These are phyloP conservation scores for Tetranychus truncatus DNA, from an alignment of 2,888 invertebrate species.

Conservation along the genomic window DNA sequence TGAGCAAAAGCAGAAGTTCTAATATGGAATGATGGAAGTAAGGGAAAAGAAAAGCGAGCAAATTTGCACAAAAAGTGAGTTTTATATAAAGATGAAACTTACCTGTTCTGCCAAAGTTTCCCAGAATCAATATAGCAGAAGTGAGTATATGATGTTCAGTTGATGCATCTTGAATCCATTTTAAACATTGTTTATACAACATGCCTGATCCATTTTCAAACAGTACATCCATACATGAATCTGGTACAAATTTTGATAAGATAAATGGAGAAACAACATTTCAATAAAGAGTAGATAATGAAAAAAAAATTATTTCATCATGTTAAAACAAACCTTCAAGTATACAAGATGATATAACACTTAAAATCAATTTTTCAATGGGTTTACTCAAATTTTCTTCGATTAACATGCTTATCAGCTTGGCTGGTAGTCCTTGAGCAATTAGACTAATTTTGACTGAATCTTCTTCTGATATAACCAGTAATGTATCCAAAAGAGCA, in stretches of 20 bases:
- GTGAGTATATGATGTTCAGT: constrained; percentile 51
- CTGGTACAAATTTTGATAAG: constrained; percentile 36
- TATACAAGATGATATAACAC: neutral
- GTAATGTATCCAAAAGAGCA: neutral
- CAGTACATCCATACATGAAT: constrained; percentile 67
- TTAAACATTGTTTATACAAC: constrained; percentile 50
- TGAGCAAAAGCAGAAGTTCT: no score
- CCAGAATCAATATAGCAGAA: constrained; percentile 65
- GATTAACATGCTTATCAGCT: neutral
- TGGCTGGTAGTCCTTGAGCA: neutral
- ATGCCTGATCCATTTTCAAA: constrained; percentile 54
- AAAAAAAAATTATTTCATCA: constrained; percentile 8
- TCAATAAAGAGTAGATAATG: neutral
- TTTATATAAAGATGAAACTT: constrained; percentile 7
- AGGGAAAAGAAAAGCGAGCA: no score
- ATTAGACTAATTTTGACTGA: neutral
- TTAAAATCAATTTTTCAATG: neutral
- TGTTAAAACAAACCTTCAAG: neutral
- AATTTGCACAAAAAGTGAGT: no score
- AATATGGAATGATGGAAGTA: no score
- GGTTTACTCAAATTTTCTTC: neutral
- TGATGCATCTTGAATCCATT: constrained; percentile 44
- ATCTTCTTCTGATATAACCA: neutral
- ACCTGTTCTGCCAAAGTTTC: constrained; percentile 67
- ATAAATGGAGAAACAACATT: constrained; percentile 2